Percentiles rank a stretch among this genome's conserved stretches.
Evolutionary conservation across 2,797 vertebrate genomes (phyloP).

Genomic region (Girardinus metallicus): DNA sequence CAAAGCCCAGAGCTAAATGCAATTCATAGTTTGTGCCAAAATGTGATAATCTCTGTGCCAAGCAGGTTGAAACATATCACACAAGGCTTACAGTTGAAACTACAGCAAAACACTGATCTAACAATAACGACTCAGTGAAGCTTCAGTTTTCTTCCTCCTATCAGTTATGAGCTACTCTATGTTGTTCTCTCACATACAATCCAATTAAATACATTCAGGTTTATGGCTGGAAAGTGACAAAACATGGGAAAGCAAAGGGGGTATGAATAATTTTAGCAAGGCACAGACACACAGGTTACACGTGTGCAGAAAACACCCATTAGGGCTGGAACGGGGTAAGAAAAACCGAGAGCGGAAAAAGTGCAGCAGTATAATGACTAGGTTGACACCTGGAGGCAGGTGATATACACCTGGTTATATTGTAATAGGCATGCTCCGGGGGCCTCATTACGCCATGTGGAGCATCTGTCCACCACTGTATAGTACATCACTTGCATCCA

Average conservation of each 20-base stretch:
- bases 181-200: background rate
- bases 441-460: slow-evolving; percentile 52
- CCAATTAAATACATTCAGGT: background rate
- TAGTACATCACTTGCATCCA: slow-evolving; percentile 43
- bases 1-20: background rate
- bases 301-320: slow-evolving; percentile 63
- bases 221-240: background rate
- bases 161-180: background rate
- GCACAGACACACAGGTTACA: slow-evolving; percentile 28
- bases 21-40: no score
- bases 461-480: slow-evolving; percentile 60
- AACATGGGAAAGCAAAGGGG: background rate
- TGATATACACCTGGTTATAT: slow-evolving; percentile 73
- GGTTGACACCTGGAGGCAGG: slow-evolving; percentile 73
- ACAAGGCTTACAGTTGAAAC: background rate
- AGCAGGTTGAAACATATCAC: background rate
- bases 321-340: slow-evolving; percentile 37
- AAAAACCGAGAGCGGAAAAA: slow-evolving; percentile 65
- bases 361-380: slow-evolving; percentile 64
- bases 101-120: background rate
- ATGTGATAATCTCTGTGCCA: background rate
- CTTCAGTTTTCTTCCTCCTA: background rate
- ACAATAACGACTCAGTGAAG: background rate
- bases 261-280: background rate
- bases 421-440: slow-evolving; percentile 64